phyloP scores from a whole-genome alignment of 2,888 invertebrate species.

The Formica aserva region DNA sequence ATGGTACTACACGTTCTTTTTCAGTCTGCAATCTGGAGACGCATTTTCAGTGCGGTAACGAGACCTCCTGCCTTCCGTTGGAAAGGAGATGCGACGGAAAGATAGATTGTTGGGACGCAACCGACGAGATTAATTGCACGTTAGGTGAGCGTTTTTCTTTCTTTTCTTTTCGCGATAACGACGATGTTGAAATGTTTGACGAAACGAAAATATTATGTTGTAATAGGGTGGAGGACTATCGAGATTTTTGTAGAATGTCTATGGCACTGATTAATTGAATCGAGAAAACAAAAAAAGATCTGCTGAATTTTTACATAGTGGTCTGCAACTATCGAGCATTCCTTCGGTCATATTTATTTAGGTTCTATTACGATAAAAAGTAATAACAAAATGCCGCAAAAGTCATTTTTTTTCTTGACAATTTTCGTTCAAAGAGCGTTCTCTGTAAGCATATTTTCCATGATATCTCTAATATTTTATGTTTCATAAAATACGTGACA shows the following conservation, averaged over 20 bases:
- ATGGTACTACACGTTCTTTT: constrained; percentile 76
- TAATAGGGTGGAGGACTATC: background rate
- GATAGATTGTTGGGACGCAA: constrained; percentile 93
- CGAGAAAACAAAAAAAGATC: background rate
- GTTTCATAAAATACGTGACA: background rate
- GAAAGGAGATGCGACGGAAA: constrained; percentile 90
- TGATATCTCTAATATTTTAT: background rate
- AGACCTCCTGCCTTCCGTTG: constrained; percentile 91
- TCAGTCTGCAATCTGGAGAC: constrained; percentile 89
- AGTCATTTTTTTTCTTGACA: background rate
- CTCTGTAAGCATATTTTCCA: background rate
- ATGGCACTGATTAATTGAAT: background rate
- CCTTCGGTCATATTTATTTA: background rate
- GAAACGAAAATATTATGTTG: background rate
- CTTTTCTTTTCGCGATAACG: constrained; percentile 18
- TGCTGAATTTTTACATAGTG: background rate
- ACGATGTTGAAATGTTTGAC: constrained; percentile 34
- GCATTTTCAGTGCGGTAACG: constrained; percentile 91
- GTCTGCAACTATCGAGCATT: background rate
- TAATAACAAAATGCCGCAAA: background rate
- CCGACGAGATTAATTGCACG: constrained; percentile 91
- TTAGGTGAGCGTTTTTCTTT: constrained; percentile 86
- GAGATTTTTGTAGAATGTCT: constrained; percentile 17
- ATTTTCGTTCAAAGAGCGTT: background rate
- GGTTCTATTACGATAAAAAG: background rate